Conservation (phyloP, 1,140 invertebrate species). For the Xylocopa sonorina region DNA sequence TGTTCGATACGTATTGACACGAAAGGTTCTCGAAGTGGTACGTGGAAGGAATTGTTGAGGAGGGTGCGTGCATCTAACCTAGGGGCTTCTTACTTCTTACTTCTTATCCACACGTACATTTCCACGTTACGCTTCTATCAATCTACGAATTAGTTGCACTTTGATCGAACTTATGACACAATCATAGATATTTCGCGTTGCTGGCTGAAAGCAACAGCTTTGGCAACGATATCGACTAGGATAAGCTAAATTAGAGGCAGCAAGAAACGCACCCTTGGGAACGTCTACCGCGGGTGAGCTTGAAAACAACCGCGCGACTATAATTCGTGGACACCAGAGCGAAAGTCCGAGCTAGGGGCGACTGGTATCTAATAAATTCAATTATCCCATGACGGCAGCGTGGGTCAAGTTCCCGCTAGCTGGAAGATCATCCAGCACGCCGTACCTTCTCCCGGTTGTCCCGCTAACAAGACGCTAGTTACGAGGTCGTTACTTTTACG, state of each 20-base stretch:
- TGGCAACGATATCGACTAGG: background rate
- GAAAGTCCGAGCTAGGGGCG: conserved; percentile 20
- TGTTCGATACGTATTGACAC: background rate
- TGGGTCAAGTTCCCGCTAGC: conserved; percentile 65
- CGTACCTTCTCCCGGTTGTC: conserved; percentile 62
- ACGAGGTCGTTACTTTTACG: conserved; percentile 61
- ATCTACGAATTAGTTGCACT: no score
- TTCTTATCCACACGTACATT: no score
- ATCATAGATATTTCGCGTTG: no score
- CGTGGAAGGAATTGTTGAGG: no score
- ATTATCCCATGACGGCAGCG: conserved; percentile 63
- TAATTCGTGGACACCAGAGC: conserved; percentile 15
- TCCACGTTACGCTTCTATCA: no score
- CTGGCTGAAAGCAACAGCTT: background rate
- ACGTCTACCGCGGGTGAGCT: background rate
- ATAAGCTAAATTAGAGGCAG: no score
- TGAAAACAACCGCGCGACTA: conserved; percentile 15
- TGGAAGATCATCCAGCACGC: conserved; percentile 57
- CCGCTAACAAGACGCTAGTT: conserved; percentile 70
- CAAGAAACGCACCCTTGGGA: background rate
- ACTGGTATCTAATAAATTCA: conserved; percentile 69
- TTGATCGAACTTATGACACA: no score
- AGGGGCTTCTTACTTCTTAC: no score
- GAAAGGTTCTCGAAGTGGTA: background rate
- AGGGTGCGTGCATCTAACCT: background rate